A percentile compares a stretch with the other conserved stretches of the same genome.
phyloP scores from a whole-genome alignment of 53 echinoderm and acorn worm genomes.

The Crossaster papposus region DNA sequence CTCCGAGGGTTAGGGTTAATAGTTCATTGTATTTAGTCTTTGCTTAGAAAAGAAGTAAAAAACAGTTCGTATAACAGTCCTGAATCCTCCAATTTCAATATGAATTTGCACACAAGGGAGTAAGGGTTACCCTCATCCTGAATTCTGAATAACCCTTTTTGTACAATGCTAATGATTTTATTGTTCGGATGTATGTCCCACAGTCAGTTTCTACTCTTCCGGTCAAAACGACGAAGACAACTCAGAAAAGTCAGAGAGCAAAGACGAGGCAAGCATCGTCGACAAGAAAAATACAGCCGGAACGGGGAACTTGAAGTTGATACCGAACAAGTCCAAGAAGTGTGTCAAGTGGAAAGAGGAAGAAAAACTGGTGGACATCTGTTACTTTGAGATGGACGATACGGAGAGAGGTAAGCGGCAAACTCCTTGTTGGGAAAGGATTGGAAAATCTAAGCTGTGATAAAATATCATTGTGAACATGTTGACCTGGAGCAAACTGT shows the following conservation, averaged over 20 bases:
- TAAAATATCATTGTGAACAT: too few species aligned
- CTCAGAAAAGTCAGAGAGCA: constrained; percentile 47
- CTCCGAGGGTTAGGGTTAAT: too few species aligned
- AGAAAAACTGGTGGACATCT: constrained; percentile 76
- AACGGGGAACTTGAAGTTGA: constrained; percentile 76
- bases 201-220: constrained; percentile 87
- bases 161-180: background rate
- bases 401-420: constrained; percentile 84
- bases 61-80: too few species aligned
- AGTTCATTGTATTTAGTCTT: too few species aligned
- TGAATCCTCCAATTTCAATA: too few species aligned
- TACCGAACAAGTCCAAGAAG: constrained; percentile 90
- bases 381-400: constrained; percentile 93
- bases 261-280: constrained; percentile 57
- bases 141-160: too few species aligned
- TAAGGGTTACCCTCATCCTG: too few species aligned
- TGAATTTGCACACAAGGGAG: too few species aligned
- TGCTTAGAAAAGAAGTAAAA: too few species aligned
- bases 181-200: background rate
- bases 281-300: constrained; percentile 27
- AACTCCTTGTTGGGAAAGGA: background rate
- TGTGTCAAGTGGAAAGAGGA: constrained; percentile 89
- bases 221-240: constrained; percentile 76
- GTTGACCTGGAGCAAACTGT: too few species aligned
- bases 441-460: background rate